phyloP scores from a whole-genome alignment of 64 coral and sea anemone genomes.

The Montipora capricornis region DNA sequence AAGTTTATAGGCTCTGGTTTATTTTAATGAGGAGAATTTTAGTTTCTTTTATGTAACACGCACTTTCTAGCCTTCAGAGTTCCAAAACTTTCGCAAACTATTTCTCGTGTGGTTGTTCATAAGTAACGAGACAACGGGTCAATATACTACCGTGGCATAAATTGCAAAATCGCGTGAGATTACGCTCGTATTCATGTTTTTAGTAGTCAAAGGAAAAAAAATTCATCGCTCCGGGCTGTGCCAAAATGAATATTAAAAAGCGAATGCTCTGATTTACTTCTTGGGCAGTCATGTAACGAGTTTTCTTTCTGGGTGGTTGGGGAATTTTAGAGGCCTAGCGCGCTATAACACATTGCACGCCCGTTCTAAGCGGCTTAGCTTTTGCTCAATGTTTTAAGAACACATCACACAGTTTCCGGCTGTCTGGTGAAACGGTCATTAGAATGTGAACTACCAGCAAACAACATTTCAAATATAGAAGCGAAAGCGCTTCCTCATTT shows the following conservation, averaged over 20 bases:
- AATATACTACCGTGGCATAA: conserved; percentile 3
- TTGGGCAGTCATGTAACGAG: conserved; percentile 4
- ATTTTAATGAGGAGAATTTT: conserved; percentile 92
- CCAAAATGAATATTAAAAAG: conserved; percentile 30
- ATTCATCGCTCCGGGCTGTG: conserved; percentile 9
- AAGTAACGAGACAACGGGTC: conserved; percentile 24
- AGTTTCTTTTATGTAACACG: conserved; percentile 82
- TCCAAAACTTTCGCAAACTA: conserved; percentile 43
- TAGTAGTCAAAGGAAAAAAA: not conserved
- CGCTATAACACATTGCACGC: not conserved
- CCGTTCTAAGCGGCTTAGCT: not conserved
- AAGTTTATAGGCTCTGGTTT: conserved; percentile 94
- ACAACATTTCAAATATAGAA: conserved; percentile 81
- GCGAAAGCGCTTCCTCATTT: conserved; percentile 91
- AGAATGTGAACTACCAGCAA: conserved; percentile 76
- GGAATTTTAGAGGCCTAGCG: not conserved
- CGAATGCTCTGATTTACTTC: conserved; percentile 42
- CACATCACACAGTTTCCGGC: conserved; percentile 75
- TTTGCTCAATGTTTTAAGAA: conserved; percentile 85
- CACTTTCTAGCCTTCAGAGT: conserved; percentile 54
- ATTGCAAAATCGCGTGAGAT: conserved; percentile 55
- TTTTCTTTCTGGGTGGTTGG: not conserved
- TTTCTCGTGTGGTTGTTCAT: conserved; percentile 47
- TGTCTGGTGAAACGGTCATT: conserved; percentile 65
- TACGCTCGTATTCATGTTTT: conserved; percentile 6